Evolutionary conservation across 2,113 vertebrate species (phyloP).

Genomic region (Pelecanoides urinatrix): DNA sequence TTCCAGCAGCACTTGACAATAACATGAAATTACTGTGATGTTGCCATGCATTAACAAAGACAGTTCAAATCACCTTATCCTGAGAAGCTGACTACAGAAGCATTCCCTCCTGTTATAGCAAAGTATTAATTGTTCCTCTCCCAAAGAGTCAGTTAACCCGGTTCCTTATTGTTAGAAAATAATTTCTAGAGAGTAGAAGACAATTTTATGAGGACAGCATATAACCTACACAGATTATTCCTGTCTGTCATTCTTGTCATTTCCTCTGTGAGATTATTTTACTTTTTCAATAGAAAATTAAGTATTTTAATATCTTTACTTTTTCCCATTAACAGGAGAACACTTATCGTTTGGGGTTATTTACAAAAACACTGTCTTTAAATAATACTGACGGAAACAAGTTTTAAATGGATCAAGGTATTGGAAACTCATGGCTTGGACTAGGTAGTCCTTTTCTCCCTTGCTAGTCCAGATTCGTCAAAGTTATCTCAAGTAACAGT

Average conservation of each 20-base stretch:
- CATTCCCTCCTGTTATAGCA: background rate
- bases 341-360: background rate
- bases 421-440: background rate
- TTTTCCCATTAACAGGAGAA: background rate
- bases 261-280: background rate
- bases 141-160: background rate
- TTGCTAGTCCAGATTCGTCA: background rate
- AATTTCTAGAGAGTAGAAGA: background rate
- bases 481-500: background rate
- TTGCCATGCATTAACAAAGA: background rate
- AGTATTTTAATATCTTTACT: background rate
- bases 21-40: background rate
- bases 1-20: background rate
- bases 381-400: background rate
- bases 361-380: background rate
- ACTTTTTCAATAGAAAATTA: background rate
- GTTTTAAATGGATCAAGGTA: background rate
- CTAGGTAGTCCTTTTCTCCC: background rate
- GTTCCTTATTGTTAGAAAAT: background rate
- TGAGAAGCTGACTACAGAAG: background rate
- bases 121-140: slow-evolving; percentile 24
- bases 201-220: background rate
- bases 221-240: background rate
- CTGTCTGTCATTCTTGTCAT: background rate
- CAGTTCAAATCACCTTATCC: background rate